These are phyloP conservation scores for Eremophila alpestris DNA, from an alignment of 2,797 vertebrate species.

Conservation along the genomic window DNA sequence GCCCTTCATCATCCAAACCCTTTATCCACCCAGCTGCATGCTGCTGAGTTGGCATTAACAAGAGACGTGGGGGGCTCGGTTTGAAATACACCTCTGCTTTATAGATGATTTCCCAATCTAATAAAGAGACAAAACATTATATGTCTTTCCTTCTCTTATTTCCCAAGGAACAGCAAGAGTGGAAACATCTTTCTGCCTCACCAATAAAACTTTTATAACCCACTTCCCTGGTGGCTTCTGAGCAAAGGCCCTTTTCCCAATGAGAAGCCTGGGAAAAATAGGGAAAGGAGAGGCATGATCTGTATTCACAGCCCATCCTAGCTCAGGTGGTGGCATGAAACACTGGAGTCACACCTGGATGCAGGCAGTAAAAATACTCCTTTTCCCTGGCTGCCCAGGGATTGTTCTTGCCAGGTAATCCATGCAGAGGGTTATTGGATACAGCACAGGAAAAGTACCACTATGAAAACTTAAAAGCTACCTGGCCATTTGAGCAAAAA, in stretches of 20 bases:
- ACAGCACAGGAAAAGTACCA: not conserved
- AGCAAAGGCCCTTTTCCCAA: not conserved
- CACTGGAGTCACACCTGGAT: not conserved
- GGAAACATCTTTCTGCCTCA: conserved; percentile 20
- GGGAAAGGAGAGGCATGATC: not conserved
- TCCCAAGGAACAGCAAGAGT: conserved; percentile 39
- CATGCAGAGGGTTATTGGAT: not conserved
- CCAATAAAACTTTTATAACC: conserved; percentile 44
- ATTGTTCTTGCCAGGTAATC: not conserved
- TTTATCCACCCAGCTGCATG: not conserved
- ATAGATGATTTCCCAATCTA: conserved; percentile 20
- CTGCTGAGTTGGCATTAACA: not conserved
- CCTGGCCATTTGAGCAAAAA: not conserved
- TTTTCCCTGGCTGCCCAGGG: not conserved
- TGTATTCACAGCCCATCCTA: not conserved
- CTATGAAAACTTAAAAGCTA: not conserved
- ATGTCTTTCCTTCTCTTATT: conserved; percentile 25
- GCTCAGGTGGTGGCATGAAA: not conserved
- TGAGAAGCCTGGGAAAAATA: not conserved
- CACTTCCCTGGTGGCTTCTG: not conserved
- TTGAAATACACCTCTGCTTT: conserved; percentile 19
- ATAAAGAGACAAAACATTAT: conserved; percentile 17
- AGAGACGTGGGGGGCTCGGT: not conserved
- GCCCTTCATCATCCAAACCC: not conserved
- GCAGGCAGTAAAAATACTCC: not conserved